Evolutionary conservation across 2,113 vertebrate species (phyloP), one percentile per base, ranked within the genome.

Genomic region (Syngnathus scovelli): DNA sequence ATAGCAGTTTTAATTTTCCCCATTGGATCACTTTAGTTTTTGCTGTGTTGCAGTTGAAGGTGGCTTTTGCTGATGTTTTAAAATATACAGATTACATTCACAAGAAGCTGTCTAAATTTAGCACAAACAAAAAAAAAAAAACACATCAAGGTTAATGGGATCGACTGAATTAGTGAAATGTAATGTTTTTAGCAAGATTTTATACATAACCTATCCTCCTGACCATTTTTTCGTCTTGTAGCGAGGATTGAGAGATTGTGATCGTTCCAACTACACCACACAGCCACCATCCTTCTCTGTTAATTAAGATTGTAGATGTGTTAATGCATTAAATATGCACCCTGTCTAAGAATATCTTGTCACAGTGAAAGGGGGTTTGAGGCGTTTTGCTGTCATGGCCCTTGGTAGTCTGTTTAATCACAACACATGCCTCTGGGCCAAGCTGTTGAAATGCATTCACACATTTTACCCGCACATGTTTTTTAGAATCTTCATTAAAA

Each of bases 241-340:
- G 74, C 51, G 84, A 68, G 69, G 74, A 72, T 76, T 65, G 79
- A 80, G 67, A 83, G 83, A 86, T 83, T 48, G 51, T 6, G 69
- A 83, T 86, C 79, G 61, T 18, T 69, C 55, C 67, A 56, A 69
- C 54, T 71, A 72, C 71, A 77, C 77, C 78, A 77, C 76, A 67
- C 74, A 75, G 70, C 64, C 44, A 38, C 61, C 64, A 64, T 70
- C 69, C 66, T 73, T 67, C 74, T 78, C 58, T 61, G 71, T 85
- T 89, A 86, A 89, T 88, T 89, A 89, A 86, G 85, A 87, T 88
- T 63, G 78, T 77, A 70, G 60, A 76, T 70, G 78, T 76, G 86
- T 88, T 89, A 87, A 80, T 78, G 79, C 78, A 80, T 88, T 87
- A 86, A 87, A 88, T 88, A 88, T 89, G 83, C 82, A 85, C 80